Evolutionary conservation across 2,888 invertebrate species (phyloP).

Genomic region (Eupithecia tripunctaria): DNA sequence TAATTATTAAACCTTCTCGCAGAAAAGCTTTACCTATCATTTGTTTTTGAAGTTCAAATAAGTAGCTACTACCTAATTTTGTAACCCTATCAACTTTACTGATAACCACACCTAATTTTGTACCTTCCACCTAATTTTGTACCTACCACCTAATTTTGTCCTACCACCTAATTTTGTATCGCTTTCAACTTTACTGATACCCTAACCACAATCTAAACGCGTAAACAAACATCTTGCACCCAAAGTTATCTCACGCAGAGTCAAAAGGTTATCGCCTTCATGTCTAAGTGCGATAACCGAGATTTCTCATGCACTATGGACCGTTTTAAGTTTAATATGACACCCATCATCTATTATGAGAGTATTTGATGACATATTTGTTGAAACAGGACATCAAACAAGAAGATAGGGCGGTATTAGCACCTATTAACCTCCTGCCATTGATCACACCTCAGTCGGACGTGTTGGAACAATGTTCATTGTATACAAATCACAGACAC

Average conservation of each 20-base stretch:
- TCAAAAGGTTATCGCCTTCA: conserved; percentile 30
- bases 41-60: neutral
- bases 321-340: neutral
- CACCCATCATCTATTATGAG: neutral
- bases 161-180: neutral
- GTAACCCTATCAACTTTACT: neutral
- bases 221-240: conserved; percentile 29
- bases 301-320: conserved; percentile 2
- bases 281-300: conserved; percentile 6
- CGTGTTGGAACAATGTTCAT: conserved; percentile 77
- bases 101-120: neutral
- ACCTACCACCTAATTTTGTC: neutral
- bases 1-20: neutral
- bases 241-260: conserved; percentile 23
- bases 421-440: conserved; percentile 60
- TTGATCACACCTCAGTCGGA: conserved; percentile 42
- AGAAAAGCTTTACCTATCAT: neutral
- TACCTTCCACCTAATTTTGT: neutral
- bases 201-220: conserved; percentile 32
- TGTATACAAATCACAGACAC: conserved; percentile 78
- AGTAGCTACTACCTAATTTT: too few species aligned
- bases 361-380: conserved; percentile 8
- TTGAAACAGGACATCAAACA: neutral
- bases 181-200: neutral
- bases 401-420: conserved; percentile 35